Evolutionary conservation across 2,113 vertebrate genomes (phyloP).

Genomic region (Choloepus hoffmanni): DNA sequence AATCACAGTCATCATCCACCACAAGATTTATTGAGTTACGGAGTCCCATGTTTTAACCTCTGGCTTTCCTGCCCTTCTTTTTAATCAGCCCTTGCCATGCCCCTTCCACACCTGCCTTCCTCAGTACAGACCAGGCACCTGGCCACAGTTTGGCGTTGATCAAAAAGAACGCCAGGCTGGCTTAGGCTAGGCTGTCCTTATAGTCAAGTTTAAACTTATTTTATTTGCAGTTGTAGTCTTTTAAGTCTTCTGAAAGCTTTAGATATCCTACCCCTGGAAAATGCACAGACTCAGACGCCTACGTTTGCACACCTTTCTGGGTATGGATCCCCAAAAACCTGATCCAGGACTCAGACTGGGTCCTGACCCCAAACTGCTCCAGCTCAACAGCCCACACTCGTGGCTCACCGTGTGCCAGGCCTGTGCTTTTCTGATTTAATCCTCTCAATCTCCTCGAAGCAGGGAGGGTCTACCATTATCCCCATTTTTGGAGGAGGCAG

Average conservation of each 20-base stretch:
- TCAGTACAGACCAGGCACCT: not conserved
- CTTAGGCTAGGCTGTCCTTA: not conserved
- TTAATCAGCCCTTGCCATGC: rapidly evolving
- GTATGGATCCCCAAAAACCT: not conserved
- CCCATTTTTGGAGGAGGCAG: not conserved
- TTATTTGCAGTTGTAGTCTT: not conserved
- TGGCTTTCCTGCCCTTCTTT: not conserved
- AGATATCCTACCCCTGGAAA: not conserved
- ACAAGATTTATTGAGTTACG: too few relatives aligned
- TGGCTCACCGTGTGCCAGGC: not conserved
- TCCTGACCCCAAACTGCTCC: not conserved
- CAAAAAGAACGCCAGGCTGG: not conserved
- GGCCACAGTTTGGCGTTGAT: not conserved
- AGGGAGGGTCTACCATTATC: not conserved
- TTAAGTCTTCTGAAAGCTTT: constrained; percentile 6
- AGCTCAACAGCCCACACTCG: not conserved
- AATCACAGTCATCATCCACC: too few relatives aligned
- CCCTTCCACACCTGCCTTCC: not conserved
- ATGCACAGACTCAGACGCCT: not conserved
- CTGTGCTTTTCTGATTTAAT: not conserved
- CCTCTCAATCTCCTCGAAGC: not conserved
- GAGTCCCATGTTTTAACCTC: too few relatives aligned
- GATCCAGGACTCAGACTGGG: not conserved
- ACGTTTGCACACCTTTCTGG: not conserved
- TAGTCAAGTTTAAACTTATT: not conserved